Evolutionary conservation across 2,113 vertebrate species (phyloP).

Genomic region (Jacana jacana): DNA sequence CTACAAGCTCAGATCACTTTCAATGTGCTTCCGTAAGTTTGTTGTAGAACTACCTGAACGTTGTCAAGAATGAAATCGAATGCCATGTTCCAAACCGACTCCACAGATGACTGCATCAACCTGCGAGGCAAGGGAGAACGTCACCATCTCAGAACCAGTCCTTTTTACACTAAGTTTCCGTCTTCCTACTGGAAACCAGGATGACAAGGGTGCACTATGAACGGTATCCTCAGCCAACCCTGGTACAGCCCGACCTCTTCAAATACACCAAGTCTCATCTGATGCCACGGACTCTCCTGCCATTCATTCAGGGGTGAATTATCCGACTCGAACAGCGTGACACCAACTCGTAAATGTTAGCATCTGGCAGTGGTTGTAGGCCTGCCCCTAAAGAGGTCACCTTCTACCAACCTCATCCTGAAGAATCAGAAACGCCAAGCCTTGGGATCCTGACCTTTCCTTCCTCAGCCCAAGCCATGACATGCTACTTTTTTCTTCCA

Average conservation of each 20-base stretch:
- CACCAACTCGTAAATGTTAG: background rate
- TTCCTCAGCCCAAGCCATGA: background rate
- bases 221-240: background rate
- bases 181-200: background rate
- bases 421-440: background rate
- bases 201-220: fast-evolving
- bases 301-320: background rate
- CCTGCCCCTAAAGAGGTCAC: background rate
- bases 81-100: conserved; percentile 99
- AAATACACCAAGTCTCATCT: background rate
- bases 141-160: background rate
- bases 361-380: background rate
- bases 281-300: background rate
- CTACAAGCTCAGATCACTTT: conserved; percentile 84
- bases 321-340: background rate
- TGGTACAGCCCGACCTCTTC: background rate
- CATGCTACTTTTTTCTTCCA: background rate
- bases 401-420: background rate
- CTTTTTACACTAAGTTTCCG: background rate
- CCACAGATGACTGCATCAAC: conserved; percentile 95
- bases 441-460: background rate
- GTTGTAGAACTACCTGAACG: conserved; percentile 96
- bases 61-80: conserved; percentile 99
- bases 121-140: conserved; percentile 62
- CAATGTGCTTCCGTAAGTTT: conserved; percentile 94